Base-by-base conservation (phyloP, 1,140 invertebrate species). In the Polyergus mexicanus region DNA sequence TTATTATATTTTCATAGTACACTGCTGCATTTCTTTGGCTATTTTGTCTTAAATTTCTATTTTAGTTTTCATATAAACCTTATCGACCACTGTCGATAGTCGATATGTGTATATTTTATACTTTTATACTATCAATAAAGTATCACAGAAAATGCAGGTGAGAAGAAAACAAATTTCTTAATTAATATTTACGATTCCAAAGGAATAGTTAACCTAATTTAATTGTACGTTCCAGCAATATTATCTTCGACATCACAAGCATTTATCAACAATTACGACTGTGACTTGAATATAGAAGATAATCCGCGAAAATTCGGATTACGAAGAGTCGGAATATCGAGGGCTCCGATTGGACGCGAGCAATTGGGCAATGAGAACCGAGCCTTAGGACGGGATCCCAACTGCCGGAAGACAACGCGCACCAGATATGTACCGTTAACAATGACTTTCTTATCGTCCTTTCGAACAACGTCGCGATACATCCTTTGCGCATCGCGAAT, bases 341-440 rank as follows among this genome's bases (percentile, higher is more conserved):
- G 44, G 10, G 54, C 0, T 51, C 47, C 11, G 56, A 85, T 89
- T 87, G 86, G 86, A 47, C 11, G 16, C 4, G n/a, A 11, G 2
- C 10, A 10, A 16, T 28, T 0, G 1, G 0, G 13, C 28, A 6
- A 87, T 90, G 88, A 28, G 58, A 85, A 85, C 38, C 19, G 25
- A 22, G 0, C 62, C 19, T 25, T 76, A 85, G 71, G 89, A 90
- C 89, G 89, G 85, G 85, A 87, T 0, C 51, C 0, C 77, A 90
- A 51, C 76, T n/a, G 25, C 58, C 58, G 74, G 65, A 89, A 81
- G 25, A 85, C 62, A 11, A 66, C 38, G 11, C 8, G 28, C 41
- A 65, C 62, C 62, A 71, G 71, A 89, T 87, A 13, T 25, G 4
- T 56, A 22, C 5, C 16, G 47, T 72, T 44, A 25, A 2, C 10